Evolutionary conservation across 2,113 vertebrate genomes (phyloP), one percentile per base, ranked within the genome.

Genomic region (Festucalex cinctus): DNA sequence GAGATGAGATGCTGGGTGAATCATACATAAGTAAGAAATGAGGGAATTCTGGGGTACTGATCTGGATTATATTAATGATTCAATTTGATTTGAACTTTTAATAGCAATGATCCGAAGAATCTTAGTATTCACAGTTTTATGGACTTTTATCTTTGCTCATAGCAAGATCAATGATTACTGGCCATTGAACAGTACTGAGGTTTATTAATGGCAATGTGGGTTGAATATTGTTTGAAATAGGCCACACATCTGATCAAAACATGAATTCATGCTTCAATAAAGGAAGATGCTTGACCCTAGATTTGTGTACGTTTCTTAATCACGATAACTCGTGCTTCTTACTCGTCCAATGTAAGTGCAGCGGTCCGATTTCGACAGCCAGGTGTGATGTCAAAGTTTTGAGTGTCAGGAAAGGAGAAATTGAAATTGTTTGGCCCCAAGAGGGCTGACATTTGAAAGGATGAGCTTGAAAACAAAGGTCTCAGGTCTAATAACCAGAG

Each of bases 401-500:
- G 43, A 20, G 60, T 26, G 14, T 26, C 35, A 60, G 60, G 37
- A 43, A n/a, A 12, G 49, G 9, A 39, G 54, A 26, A 43, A 24
- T 0, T 8, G 35, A 68, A 75, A 71, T 69, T 22, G 24, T 66
- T 63, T 20, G 41, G 26, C 61, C 37, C 37, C 1, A 14, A 17
- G 73, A 76, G 74, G 71, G 48, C 51, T 77, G 69, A 76, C 79
- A 86, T 83, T 71, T 82, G 43, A 75, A 68, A 74, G 64, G 20
- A 75, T 44, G 63, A 69, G 62, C 24, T 69, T 57, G 71, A 79
- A 74, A 59, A 71, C 28, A 83, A 63, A 61, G 12, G 16, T 60
- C 41, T n/a, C 14, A 56, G 68, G 41, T 53, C 68, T 56, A 39
- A 74, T 46, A 48, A 56, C 49, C 6, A 22, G 10, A 66, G 41